These are phyloP conservation scores for Tetrax tetrax DNA, from an alignment of 2,113 vertebrate species.

Conservation along the genomic window DNA sequence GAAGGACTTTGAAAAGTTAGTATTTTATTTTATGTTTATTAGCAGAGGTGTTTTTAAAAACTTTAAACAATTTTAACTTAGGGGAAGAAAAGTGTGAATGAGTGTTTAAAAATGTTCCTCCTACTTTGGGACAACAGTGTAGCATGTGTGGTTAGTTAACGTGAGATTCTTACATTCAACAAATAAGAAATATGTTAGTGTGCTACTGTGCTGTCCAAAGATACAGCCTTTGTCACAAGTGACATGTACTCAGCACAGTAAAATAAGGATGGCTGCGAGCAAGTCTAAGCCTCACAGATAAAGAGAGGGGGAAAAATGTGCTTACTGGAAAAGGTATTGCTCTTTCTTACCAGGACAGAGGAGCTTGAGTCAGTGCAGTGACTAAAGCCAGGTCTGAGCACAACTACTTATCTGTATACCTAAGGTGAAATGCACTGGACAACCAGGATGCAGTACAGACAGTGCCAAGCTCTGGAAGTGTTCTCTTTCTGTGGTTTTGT, in stretches of 20 bases:
- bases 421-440: not conserved
- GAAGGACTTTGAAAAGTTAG: conserved; percentile 24
- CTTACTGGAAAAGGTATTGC: not conserved
- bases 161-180: not conserved
- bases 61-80: not conserved
- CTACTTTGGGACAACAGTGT: not conserved
- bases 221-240: not conserved
- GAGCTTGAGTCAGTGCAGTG: not conserved
- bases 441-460: not conserved
- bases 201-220: not conserved
- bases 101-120: not conserved
- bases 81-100: not conserved
- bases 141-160: not conserved
- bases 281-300: not conserved
- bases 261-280: not conserved
- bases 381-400: not conserved
- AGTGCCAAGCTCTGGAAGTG: not conserved
- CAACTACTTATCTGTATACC: not conserved
- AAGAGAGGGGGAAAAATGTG: not conserved
- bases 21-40: not conserved
- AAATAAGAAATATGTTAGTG: not conserved
- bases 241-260: not conserved
- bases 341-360: not conserved
- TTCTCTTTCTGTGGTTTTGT: not conserved
- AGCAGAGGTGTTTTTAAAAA: not conserved